Base-by-base conservation (phyloP, 23 tunicate genomes). In the Aplidium turbinatum region DNA sequence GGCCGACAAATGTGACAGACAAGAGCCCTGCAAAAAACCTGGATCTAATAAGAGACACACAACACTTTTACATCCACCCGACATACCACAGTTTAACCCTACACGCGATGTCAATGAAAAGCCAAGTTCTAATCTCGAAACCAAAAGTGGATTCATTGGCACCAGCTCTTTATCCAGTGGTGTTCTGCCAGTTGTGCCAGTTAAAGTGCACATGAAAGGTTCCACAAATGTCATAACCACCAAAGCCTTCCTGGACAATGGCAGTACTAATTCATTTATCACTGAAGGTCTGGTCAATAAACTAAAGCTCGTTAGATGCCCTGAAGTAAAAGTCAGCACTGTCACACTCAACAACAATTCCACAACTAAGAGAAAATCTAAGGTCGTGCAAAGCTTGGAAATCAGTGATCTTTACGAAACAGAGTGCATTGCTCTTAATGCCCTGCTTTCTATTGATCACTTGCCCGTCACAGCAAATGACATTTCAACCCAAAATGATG, bases 251-350 rank as follows among this genome's bases (percentile, higher is more conserved):
- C 60, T 70, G 3, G 76, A 70, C 35, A 21, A 24, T 4, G 76
- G 76, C 4, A 70, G 76, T 26, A 70, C 76, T 21, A 28, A 24
- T 24, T 70, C 60, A 3, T 70, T 70, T 70, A 47, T 70, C 35
- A 24, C 76, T 4, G 20, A 47, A 27, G n/a, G 20, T 3, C 34
- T 70, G 11, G 47, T 70, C 20, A 70, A 27, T 2, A 25, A 47
- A 18, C 38, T 70, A 24, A 7, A 50, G 45, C 32, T 62, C 5
- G 38, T 7, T 4, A 46, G 62, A n/a, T 46, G 32, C 4, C 72
- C 82, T 29, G 60, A 18, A 24, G 61, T 61, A 1, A 34, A 77
- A 61, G 46, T 62, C 9, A 28, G 51, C 1, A 77, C 72, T 20
- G 45, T n/a, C 29, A 61, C 82, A 28, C 34, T 77, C 27, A 62